Evolutionary conservation across 2,888 invertebrate species (phyloP), one percentile per base, ranked within the genome.

Genomic region (Lampropteryx suffumata): DNA sequence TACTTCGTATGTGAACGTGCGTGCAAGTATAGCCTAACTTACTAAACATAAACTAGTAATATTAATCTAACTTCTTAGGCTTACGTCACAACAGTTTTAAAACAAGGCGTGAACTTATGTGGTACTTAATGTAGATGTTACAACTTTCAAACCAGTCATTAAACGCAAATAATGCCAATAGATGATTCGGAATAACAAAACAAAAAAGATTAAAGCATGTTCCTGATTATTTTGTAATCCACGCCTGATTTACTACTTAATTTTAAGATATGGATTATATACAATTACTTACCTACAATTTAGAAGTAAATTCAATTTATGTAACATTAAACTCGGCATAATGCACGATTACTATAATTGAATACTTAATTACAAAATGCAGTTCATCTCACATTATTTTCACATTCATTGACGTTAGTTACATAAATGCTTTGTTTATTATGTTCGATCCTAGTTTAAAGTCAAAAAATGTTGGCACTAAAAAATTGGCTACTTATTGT

Each of bases 261-360:
- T 14, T 30, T 13, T 57, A 61, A 49, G 59, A 59, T 61, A 61
- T 61, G 55, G 44, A 57, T 59, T 59, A 61, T 61, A 56, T 61
- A 61, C 60, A 61, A 27, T 52, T 32, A 35, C 17, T 52, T 32
- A 35, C 17, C 17, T 17, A 35, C 40, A 46, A 40, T 30, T 37
- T 3, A 36, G 24, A 41, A 41, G 12, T 41, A 11, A 37, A 48
- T 39, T 45, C 10, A 21, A 37, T 24, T 21, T 50, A 50, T 33
- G 24, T 50, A 29, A 44, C 47, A 28, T 39, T 4, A 44, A 37
- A 36, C 43, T 53, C 26, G 47, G 43, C 47, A 51, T 48, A 35
- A 42, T n/a, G 13, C 17, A 26, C 1, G 1, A 29, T 33, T 17
- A 17, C 7, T 14, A 12, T 34, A 14, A 40, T 43, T 13, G 13